Evolutionary conservation across 2,888 invertebrate genomes (phyloP).

Genomic region (Gibbula magus): DNA sequence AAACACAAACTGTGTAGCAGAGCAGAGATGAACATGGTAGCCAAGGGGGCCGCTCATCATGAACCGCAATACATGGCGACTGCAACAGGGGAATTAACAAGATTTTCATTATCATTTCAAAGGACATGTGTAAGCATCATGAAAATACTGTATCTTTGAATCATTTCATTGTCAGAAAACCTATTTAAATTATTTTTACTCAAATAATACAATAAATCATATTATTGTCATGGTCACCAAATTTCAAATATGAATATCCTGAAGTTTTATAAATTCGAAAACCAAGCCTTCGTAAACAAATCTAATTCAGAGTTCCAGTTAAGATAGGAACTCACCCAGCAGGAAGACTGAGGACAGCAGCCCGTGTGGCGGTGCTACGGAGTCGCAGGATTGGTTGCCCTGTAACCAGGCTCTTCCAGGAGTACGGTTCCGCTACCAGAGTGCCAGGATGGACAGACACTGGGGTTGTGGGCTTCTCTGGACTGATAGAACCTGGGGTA

Average conservation of each 20-base stretch:
- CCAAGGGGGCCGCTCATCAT: constrained; percentile 72
- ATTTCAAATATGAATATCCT: too few relatives aligned
- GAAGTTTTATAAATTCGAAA: too few relatives aligned
- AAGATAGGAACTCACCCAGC: constrained; percentile 69
- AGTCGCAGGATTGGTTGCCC: constrained; percentile 73
- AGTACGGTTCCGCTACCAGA: constrained; percentile 73
- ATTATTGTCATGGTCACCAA: too few relatives aligned
- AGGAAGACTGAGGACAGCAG: constrained; percentile 72
- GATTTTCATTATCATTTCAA: not conserved
- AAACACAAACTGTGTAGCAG: constrained; percentile 72
- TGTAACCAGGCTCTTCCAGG: constrained; percentile 74
- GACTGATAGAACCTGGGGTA: constrained; percentile 32
- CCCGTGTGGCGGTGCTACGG: constrained; percentile 68
- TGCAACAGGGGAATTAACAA: constrained; percentile 43
- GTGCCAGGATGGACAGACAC: constrained; percentile 65
- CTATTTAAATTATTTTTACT: too few relatives aligned
- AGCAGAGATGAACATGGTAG: constrained; percentile 73
- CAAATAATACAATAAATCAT: too few relatives aligned
- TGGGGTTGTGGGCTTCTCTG: constrained; percentile 49
- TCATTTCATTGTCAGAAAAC: too few relatives aligned
- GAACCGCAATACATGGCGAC: constrained; percentile 73
- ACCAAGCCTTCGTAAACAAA: too few relatives aligned
- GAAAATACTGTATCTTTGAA: too few relatives aligned
- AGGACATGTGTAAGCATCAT: too few relatives aligned
- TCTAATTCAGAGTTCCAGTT: too few relatives aligned